phyloP scores from a whole-genome alignment of 2,113 vertebrate genomes.

The Piaya cayana region DNA sequence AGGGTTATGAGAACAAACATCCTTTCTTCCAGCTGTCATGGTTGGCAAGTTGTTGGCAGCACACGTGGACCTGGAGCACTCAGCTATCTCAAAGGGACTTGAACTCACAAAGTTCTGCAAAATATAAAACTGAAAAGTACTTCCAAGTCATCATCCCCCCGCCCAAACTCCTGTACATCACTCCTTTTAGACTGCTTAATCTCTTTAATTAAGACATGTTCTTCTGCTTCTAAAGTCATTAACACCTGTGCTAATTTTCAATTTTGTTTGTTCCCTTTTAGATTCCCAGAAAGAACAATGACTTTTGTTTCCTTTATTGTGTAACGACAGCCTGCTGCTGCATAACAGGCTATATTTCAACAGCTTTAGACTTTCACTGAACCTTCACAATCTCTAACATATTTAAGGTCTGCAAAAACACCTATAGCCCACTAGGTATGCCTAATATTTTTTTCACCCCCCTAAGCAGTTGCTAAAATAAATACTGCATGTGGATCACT shows the following conservation, averaged over 20 bases:
- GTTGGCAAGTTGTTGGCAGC: not conserved
- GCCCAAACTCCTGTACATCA: not conserved
- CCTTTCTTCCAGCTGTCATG: not conserved
- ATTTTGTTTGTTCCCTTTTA: not conserved
- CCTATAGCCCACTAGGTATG: conserved; percentile 5
- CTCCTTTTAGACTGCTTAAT: not conserved
- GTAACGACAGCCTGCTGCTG: conserved; percentile 41
- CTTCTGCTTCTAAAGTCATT: not conserved
- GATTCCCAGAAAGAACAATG: conserved; percentile 33
- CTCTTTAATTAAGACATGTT: not conserved
- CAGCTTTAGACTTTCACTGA: conserved; percentile 6
- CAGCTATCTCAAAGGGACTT: not conserved
- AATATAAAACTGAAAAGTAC: not conserved
- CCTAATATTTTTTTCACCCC: not conserved
- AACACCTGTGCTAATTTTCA: conserved; percentile 9
- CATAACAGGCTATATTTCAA: not conserved
- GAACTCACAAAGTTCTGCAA: not conserved
- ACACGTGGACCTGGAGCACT: not conserved
- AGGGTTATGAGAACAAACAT: not conserved
- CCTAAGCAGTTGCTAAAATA: conserved; percentile 41
- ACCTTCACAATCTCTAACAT: not conserved
- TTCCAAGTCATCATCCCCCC: not conserved
- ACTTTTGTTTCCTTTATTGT: conserved; percentile 48
- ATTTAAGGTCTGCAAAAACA: not conserved
- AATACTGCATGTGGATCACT: conserved; percentile 40